Evolutionary conservation across 2,888 invertebrate species (phyloP).

Genomic region (Oscheius sp.): DNA sequence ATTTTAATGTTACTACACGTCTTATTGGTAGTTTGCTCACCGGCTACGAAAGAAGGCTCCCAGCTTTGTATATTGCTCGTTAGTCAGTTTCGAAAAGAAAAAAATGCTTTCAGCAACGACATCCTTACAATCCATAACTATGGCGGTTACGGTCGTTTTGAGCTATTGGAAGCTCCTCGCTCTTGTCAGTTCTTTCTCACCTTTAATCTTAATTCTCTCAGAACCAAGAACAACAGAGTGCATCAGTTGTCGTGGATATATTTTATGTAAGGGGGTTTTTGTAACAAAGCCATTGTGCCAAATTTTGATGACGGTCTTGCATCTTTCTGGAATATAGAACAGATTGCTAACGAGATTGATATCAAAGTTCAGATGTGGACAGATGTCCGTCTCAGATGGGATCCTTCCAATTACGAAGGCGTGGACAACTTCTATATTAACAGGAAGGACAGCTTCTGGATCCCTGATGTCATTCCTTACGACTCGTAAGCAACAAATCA

Average conservation of each 20-base stretch:
- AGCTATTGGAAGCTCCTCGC: not conserved
- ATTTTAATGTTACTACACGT: too few relatives aligned
- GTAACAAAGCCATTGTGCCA: too few relatives aligned
- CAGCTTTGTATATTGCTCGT: too few relatives aligned
- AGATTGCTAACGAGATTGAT: too few relatives aligned
- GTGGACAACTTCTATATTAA: not conserved
- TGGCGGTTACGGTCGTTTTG: not conserved
- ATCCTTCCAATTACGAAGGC: not conserved
- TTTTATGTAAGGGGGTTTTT: too few relatives aligned
- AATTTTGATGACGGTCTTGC: too few relatives aligned
- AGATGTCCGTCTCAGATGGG: not conserved
- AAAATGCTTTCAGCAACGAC: too few relatives aligned
- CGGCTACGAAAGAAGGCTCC: too few relatives aligned
- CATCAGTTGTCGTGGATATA: not conserved
- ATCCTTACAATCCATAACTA: not conserved
- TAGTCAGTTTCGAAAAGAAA: too few relatives aligned
- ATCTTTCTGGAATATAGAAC: too few relatives aligned
- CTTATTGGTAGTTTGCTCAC: too few relatives aligned
- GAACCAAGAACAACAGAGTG: not conserved
- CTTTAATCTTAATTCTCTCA: not conserved
- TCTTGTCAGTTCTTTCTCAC: not conserved
- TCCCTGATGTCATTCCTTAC: not conserved
- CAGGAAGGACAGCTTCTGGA: not conserved
- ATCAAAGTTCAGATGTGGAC: not conserved
- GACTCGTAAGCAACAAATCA: not conserved